Evolutionary conservation across 2,797 vertebrate genomes (phyloP), one percentile per base, ranked within the genome.

Genomic region (Euthynnus affinis): DNA sequence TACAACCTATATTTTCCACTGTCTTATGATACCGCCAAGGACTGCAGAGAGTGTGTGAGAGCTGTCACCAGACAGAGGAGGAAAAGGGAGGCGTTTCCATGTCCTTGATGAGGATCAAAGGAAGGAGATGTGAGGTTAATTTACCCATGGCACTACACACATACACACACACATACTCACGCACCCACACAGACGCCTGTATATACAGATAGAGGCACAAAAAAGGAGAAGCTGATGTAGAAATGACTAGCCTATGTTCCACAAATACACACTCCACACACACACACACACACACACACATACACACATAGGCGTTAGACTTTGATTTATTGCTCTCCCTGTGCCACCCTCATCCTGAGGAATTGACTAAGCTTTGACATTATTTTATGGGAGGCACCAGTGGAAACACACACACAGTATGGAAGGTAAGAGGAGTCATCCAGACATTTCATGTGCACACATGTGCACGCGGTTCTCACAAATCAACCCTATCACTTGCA

Each of bases 1-100:
- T 78, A 69, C 10, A 44, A 56, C 29, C 52, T n/a, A 20, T 34
- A 3, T 29, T 34, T 68, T 59, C 57, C 23, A 37, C n/a, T 27
- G 60, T n/a, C 7, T 42, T 23, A 17, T 20, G 15, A 5, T 40
- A 23, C 2, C 5, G 29, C 42, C 40, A 48, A 53, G 52, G 4
- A 49, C 58, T 17, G 25, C 49, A 57, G 40, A 57, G 40, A 14
- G 34, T 29, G 22, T 22, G 49, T 27, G 20, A 44, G n/a, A 29
- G 23, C 23, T 44, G 51, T 62, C 69, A 74, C 7, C n/a, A 23
- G 48, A 9, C 3, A 49, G 0, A 68, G 15, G 60, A 84, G 86
- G 86, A 83, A 90, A 81, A 56, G 74, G 71, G 58, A 84, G 77
- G 70, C 12, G 61, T 77, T 87, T 82, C 84, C 76, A 52, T 74